These are phyloP conservation scores for Samia ricini DNA, from an alignment of 1,140 invertebrate genomes.

Conservation along the genomic window DNA sequence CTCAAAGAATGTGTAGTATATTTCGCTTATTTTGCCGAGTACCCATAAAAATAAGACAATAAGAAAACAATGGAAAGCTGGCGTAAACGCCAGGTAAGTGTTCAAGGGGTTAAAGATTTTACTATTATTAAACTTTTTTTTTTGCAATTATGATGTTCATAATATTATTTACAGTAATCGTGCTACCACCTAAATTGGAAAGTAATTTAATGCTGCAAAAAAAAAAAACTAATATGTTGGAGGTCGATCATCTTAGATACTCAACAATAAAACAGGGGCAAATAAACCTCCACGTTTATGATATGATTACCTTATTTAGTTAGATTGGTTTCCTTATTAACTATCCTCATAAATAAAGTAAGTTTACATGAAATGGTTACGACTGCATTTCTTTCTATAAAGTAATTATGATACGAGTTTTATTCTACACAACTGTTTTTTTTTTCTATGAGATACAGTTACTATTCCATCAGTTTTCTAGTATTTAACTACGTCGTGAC, in stretches of 20 bases:
- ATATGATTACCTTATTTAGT: background rate
- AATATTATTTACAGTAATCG: background rate
- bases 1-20: too few species aligned
- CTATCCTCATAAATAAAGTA: background rate
- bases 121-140: too few species aligned
- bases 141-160: background rate
- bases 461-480: background rate
- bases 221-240: background rate
- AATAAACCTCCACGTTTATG: background rate
- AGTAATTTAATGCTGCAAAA: too few species aligned
- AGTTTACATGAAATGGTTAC: background rate
- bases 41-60: too few species aligned
- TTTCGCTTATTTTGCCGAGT: too few species aligned
- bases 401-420: background rate
- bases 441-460: background rate
- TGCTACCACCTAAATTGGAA: background rate
- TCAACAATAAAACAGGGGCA: background rate
- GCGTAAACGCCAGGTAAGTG: too few species aligned
- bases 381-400: background rate
- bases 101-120: too few species aligned
- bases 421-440: too few species aligned
- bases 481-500: too few species aligned
- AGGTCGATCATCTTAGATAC: background rate
- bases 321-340: background rate
- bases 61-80: too few species aligned